Base-by-base conservation (phyloP, 2,113 vertebrate genomes). In the Sula dactylatra region DNA sequence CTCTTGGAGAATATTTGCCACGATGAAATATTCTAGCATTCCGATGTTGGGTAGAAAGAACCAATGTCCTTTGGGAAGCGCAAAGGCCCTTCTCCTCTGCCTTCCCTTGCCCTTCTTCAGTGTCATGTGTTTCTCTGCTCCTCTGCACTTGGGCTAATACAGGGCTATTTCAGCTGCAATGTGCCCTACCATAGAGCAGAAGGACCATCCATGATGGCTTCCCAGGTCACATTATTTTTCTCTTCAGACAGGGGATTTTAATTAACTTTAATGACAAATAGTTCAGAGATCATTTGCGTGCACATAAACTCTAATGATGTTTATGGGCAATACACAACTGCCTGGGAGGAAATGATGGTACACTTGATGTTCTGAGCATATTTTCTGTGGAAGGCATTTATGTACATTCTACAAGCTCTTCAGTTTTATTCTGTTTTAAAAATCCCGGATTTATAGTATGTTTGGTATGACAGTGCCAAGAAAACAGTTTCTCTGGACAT, bases 211-310 rank as follows among this genome's bases (percentile, higher is more conserved):
- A 2, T 64, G 89, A 87, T 58, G 81, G 56, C 49, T 89, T 89
- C 69, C 38, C 67, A 45, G 78, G 26, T 50, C 8, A 7, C 54
- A 12, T 50, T 91, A 32, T 69, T 91, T 21, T 83, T 74, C 71
- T 89, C 55, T 64, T 73, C 72, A 44, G 55, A 70, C 74, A 93
- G 76, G 62, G 77, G 49, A 80, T 82, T 87, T 93, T 66, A 93
- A 81, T 93, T 87, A 74, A 74, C n/a, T 86, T 86, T 59, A 79
- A 62, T 11, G 29, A 54, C 50, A 47, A 50, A 49, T 82, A 72
- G 61, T 89, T 94, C 55, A 21, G 81, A 79, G 73, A 61, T 84
- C 58, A 40, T 67, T 82, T 89, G 45, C 38, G 40, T 29, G 40
- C 65, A 16, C 27, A 6, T 64, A 79, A 94, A 90, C 66, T 14